phyloP scores from a whole-genome alignment of 1,140 invertebrate species.

The Delia radicum region DNA sequence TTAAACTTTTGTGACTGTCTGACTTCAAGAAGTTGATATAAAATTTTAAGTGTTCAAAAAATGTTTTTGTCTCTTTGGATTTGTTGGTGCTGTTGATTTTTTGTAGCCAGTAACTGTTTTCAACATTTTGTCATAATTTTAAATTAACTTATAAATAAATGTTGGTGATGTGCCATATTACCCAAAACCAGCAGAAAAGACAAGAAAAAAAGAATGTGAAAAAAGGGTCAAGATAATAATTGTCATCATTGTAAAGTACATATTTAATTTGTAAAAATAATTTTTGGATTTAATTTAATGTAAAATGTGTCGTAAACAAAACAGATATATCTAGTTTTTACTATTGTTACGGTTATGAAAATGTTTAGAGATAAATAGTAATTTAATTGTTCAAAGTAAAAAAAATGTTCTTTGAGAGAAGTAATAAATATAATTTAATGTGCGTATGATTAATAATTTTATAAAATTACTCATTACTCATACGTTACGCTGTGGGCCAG shows the following conservation, averaged over 20 bases:
- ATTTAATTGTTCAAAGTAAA: too few species aligned
- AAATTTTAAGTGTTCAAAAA: too few species aligned
- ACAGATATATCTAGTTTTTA: neutral
- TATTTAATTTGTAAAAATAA: neutral
- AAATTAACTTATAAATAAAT: slow-evolving; percentile 9
- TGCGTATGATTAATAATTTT: too few species aligned
- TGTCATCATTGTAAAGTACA: neutral
- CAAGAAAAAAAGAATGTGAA: too few species aligned
- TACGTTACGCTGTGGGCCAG: too few species aligned
- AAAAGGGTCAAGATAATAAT: slow-evolving; percentile 8
- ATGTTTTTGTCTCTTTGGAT: too few species aligned
- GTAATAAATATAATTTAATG: too few species aligned
- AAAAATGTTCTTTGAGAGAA: too few species aligned
- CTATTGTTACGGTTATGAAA: neutral
- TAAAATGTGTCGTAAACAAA: neutral
- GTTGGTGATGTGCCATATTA: neutral
- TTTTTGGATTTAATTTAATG: neutral
- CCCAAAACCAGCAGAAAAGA: neutral
- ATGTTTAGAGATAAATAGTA: too few species aligned
- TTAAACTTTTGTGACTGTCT: too few species aligned
- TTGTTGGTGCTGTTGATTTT: neutral
- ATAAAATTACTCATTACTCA: too few species aligned
- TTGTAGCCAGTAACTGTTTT: neutral
- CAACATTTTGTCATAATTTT: slow-evolving; percentile 15
- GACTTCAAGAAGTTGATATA: too few species aligned